Base-by-base conservation (phyloP, 2,113 vertebrate genomes). In the Dryoscopus gambensis region DNA sequence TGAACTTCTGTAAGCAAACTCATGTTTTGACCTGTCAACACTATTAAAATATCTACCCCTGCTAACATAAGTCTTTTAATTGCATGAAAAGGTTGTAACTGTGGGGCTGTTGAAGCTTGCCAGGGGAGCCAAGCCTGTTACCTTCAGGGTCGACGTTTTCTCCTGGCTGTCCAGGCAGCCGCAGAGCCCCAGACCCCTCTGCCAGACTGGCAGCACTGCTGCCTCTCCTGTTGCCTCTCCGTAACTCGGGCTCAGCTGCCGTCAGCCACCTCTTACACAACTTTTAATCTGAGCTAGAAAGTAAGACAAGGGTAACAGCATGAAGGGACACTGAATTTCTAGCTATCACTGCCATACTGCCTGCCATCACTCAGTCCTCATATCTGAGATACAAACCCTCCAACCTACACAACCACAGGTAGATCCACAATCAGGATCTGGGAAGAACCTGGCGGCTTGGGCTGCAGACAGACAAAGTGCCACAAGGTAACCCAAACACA, bases 11-110 rank as follows among this genome's bases (percentile, higher is more conserved):
- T 5, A 8, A 87, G 65, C 62, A 79, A 87, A 87, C 31, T 90
- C 95, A 50, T 90, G 88, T 86, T 93, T 67, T 74, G 67, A 90
- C 83, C 90, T 88, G 90, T 22, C 52, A 71, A 64, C 17, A 6
- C 53, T 39, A 85, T 52, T 39, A 76, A 73, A 76, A 39, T 24
- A 83, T 42, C 78, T 53, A 49, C 15, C 15, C 7, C 25, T 0
- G 0, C n/a, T 69, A 57, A 74, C 0, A 1, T 65, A 60, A 92
- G 47, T 63, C 35, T 78, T 84, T 37, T 79, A 90, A 94, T 57
- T 92, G 75, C 77, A 80, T 80, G 70, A 49, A 93, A 69, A 3
- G 0, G 53, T 92, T 94, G 12, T 65, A 74, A 92, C 57, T 83
- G 31, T 83, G 92, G 42, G 88, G 85, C 62, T 80, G 20, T 5